phyloP scores from a whole-genome alignment of 2,797 vertebrate species.

The Xenops minutus region DNA sequence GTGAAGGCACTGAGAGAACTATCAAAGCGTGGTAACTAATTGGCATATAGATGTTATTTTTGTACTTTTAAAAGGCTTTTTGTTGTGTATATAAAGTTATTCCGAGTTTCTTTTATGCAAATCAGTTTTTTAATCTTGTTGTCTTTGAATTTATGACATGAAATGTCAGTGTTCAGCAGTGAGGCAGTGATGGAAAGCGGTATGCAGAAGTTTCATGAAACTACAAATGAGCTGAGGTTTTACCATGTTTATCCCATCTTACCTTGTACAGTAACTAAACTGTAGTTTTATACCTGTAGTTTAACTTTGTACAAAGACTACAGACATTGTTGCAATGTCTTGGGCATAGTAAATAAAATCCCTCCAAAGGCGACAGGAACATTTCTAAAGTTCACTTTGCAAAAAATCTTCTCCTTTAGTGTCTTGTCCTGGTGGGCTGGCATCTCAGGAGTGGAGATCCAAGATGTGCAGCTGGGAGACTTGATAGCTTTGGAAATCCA shows the following conservation, averaged over 20 bases:
- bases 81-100: conserved; percentile 78
- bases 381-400: background rate
- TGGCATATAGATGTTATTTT: conserved; percentile 78
- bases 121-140: conserved; percentile 71
- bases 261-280: conserved; percentile 44
- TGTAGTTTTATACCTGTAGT: conserved; percentile 38
- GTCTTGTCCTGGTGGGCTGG: background rate
- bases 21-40: conserved; percentile 69
- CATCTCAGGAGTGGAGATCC: background rate
- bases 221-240: background rate
- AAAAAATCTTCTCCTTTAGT: background rate
- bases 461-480: background rate
- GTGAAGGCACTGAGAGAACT: conserved; percentile 65
- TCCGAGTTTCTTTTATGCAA: conserved; percentile 73
- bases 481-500: background rate
- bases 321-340: background rate
- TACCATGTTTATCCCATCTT: background rate
- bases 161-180: conserved; percentile 68
- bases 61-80: conserved; percentile 75
- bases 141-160: conserved; percentile 53
- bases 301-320: conserved; percentile 43
- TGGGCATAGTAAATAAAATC: background rate
- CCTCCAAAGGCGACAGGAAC: background rate
- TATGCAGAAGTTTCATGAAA: background rate
- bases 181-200: background rate